Base-by-base conservation (phyloP, 2,888 invertebrate species). In the Ferrisia virgata region DNA sequence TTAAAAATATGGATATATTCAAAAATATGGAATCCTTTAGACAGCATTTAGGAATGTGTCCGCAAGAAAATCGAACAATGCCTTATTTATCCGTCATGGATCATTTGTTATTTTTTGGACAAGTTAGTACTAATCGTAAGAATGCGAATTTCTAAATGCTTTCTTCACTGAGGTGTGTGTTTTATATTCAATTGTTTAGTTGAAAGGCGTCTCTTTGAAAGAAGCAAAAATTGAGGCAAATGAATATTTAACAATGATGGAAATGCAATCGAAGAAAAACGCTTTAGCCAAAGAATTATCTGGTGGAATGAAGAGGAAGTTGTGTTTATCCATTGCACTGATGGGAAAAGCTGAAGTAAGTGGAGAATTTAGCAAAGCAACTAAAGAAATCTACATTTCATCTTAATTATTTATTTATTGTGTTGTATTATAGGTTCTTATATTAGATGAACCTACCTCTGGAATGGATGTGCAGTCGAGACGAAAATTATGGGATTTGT, bases 381-480 rank as follows among this genome's bases (percentile, higher is more conserved):
- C n/a, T n/a, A n/a, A n/a, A n/a, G n/a, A n/a, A n/a, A n/a, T n/a
- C n/a, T n/a, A n/a, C n/a, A n/a, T n/a, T n/a, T n/a, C n/a, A n/a
- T n/a, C n/a, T n/a, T n/a, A 40, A 13, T 36, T 36, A 8, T 36
- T 40, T 8, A 40, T 40, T 40, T 40, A 2, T 2, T 36, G 4
- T 40, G 11, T 13, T 53, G 53, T 53, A n/a, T 18, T 43, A 18
- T 53, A 89, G 88, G 89, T 89, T 25, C 86, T 94, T 82, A 91
- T 94, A 85, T 89, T 95, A 86, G 95, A 95, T 87, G 95, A 95
- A 87, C 95, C 95, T n/a, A 96, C 96, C 0, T 95, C 96, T 0
- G 97, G 97, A 6, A 92, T 97, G 88, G 97, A 97, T 89, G 95
- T 96, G 1, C 94, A 96, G 88, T 95, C 96, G 1, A 91, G 96